A percentile compares a stretch with the other conserved stretches of the same genome.
Conservation (phyloP, 2,113 vertebrate species). For the Tupaia tana region DNA sequence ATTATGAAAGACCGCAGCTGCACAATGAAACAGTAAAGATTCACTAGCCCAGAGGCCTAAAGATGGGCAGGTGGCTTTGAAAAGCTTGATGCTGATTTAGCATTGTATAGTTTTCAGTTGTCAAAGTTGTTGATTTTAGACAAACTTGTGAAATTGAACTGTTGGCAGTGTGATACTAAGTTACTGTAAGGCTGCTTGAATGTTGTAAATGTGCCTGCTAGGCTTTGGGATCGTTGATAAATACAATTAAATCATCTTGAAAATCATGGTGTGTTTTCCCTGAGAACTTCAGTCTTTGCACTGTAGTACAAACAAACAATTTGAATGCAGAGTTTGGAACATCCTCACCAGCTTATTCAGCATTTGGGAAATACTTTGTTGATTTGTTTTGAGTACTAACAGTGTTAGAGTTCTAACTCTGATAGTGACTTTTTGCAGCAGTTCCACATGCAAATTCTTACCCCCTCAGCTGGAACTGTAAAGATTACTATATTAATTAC, state of each 20-base stretch:
- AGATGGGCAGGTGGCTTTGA: not conserved
- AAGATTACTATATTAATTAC: not conserved
- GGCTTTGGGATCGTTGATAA: not conserved
- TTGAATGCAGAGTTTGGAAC: not conserved
- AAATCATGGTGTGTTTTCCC: not conserved
- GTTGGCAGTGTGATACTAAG: not conserved
- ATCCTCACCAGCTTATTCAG: not conserved
- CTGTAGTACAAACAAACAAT: not conserved
- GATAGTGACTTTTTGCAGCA: not conserved
- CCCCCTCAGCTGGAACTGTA: not conserved
- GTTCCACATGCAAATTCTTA: not conserved
- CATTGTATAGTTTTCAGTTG: not conserved
- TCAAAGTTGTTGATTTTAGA: not conserved
- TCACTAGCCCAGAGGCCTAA: not conserved
- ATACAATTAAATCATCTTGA: not conserved
- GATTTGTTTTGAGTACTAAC: not conserved
- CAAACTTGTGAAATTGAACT: not conserved
- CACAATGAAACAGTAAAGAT: not conserved
- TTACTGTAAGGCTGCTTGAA: not conserved
- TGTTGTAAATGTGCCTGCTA: not conserved
- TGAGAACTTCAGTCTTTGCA: not conserved
- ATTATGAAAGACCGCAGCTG: not conserved
- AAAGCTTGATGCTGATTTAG: not conserved
- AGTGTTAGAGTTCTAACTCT: not conserved
- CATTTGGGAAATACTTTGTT: conserved; percentile 25